A percentile compares a stretch with the other conserved stretches of the same genome.
Conservation (phyloP, 53 echinoderm and acorn worm species). For the Henricia sp. region DNA sequence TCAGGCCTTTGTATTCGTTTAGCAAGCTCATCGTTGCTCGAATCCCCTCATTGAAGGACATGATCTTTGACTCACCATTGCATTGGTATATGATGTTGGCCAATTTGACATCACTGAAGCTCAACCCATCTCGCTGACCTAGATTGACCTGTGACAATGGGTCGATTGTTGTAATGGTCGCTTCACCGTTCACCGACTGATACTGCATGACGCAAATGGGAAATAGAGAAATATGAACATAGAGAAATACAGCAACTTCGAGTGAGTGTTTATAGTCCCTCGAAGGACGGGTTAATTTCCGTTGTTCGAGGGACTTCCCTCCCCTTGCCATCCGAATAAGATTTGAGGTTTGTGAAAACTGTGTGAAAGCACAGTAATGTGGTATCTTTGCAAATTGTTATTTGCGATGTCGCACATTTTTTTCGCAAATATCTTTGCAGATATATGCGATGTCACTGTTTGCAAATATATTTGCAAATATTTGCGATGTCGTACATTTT, state of each 20-base stretch:
- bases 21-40: no score
- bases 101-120: conserved; percentile 53
- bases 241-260: no score
- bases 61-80: not conserved
- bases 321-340: not conserved
- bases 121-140: conserved; percentile 43
- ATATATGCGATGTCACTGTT: no score
- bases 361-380: no score
- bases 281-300: no score
- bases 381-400: no score
- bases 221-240: not conserved
- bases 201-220: conserved; percentile 21
- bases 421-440: no score
- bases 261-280: no score
- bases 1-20: no score
- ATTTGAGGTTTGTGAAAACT: not conserved
- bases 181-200: conserved; percentile 28
- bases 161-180: conserved; percentile 41
- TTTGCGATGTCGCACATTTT: no score
- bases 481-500: no score
- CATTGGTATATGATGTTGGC: conserved; percentile 66
- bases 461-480: no score
- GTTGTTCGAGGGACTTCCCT: not conserved
- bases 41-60: not conserved
- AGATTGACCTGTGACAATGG: conserved; percentile 29